Base-by-base conservation (phyloP, 2,888 invertebrate genomes). In the Melanostoma mellinum region DNA sequence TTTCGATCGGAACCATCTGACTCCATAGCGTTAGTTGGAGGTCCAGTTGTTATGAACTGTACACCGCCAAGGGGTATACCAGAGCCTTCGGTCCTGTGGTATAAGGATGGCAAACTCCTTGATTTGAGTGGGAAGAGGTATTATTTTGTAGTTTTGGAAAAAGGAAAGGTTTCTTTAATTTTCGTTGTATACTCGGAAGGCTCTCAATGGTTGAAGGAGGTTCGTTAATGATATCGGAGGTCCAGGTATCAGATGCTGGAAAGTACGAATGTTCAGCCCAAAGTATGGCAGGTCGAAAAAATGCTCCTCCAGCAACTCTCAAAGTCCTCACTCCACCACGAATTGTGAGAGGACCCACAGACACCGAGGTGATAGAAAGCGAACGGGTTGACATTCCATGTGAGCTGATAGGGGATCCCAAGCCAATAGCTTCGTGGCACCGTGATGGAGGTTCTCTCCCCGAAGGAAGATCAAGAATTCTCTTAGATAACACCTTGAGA, bases 241-340 rank as follows among this genome's bases (percentile, higher is more conserved):
- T 87, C 4, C 86, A 87, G 73, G 85, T 86, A 2, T 85, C 82
- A 5, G 88, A 88, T 65, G 87, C 87, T 32, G 88, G 88, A 4
- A 85, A 86, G 60, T 88, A 88, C 73, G 87, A 87, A 73, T 88
- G 88, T 65, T 87, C 88, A 5, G 88, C 88, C 42, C 88, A 88
- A 77, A 88, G 87, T 85, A 88, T 88, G 86, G 88, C 88, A 32
- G 88, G 88, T 1, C 86, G 86, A 69, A 87, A 86, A 81, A 86
- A 86, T 53, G 78, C 88, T 40, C 87, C 86, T 3, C 75, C 87
- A 8, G 88, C 87, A 6, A 68, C 84, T 44, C 50, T 88, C 32
- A 88, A 87, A 71, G 87, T 88, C 0, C 74, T 88, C 2, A 87
- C 88, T 20, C 88, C 88, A 30, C 88, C 88, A 1, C 86, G 86